These are phyloP conservation scores for Loripinus fragilis DNA, from an alignment of 2,888 invertebrate species.

Conservation along the genomic window DNA sequence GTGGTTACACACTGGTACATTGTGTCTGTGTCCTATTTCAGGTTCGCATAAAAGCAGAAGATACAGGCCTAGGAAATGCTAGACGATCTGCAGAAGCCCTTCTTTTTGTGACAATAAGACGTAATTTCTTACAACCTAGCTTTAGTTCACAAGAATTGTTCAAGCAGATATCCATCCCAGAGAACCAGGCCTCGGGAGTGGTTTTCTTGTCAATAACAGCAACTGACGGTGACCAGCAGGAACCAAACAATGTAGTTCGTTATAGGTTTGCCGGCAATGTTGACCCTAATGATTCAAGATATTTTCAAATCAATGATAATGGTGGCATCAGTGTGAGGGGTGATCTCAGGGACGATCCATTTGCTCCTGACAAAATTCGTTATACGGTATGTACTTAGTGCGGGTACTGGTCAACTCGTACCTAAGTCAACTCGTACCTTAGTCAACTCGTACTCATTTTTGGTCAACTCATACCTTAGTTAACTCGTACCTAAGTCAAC, in stretches of 20 bases:
- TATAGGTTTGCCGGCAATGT: conserved; percentile 32
- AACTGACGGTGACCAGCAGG: conserved; percentile 67
- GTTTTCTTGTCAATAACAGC: conserved; percentile 50
- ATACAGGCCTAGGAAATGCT: conserved; percentile 67
- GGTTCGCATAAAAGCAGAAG: conserved; percentile 68
- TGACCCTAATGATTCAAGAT: conserved; percentile 16
- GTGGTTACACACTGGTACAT: too few relatives aligned
- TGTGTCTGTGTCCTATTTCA: conserved; percentile 51
- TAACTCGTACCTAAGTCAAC: too few relatives aligned
- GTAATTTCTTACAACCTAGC: conserved; percentile 62
- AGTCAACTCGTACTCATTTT: too few relatives aligned
- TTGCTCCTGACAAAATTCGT: background rate
- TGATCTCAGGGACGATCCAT: conserved; percentile 56
- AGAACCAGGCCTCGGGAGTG: conserved; percentile 48
- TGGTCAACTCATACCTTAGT: too few relatives aligned
- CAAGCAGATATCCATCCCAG: conserved; percentile 53
- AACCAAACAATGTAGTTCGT: conserved; percentile 66
- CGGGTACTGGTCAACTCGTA: too few relatives aligned
- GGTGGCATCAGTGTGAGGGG: conserved; percentile 69
- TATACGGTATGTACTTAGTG: background rate
- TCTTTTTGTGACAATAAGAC: conserved; percentile 67
- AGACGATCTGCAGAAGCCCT: conserved; percentile 59
- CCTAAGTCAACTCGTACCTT: too few relatives aligned
- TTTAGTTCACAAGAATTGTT: conserved; percentile 36
- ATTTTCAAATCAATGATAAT: conserved; percentile 65